phyloP scores from a whole-genome alignment of 2,797 vertebrate genomes.

The Sebastiscus albofasciatus region DNA sequence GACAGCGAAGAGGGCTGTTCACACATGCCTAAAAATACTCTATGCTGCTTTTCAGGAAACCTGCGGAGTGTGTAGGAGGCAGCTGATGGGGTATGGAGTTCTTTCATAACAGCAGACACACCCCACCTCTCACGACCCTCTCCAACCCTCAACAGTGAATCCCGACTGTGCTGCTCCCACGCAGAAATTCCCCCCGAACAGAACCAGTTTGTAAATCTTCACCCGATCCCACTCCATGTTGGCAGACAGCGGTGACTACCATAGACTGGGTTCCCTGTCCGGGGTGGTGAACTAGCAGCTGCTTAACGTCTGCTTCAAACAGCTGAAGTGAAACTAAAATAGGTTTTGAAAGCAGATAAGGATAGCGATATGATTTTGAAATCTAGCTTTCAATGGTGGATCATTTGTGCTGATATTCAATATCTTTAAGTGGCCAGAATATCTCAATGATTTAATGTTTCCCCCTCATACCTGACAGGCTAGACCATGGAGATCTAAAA shows the following conservation, averaged over 20 bases:
- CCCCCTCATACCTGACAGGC: neutral
- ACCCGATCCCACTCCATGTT: neutral
- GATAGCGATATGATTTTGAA: neutral
- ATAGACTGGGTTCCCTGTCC: conserved; percentile 4
- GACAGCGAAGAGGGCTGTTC: conserved; percentile 43
- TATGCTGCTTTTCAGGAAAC: conserved; percentile 73
- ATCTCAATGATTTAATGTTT: neutral
- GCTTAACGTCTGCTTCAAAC: conserved; percentile 14
- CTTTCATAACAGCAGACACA: conserved; percentile 13
- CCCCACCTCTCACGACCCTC: conserved; percentile 17
- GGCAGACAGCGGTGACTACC: neutral
- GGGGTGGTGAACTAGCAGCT: neutral
- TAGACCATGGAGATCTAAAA: neutral
- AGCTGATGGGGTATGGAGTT: conserved; percentile 42
- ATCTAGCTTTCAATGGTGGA: neutral
- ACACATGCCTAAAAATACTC: conserved; percentile 71
- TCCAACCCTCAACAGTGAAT: conserved; percentile 3
- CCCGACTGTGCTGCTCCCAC: conserved; percentile 12
- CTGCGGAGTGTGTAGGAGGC: conserved; percentile 60
- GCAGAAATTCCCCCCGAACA: conserved; percentile 13
- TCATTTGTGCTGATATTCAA: neutral
- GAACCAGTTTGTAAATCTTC: conserved; percentile 18
- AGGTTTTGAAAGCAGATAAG: neutral
- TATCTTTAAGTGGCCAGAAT: neutral
- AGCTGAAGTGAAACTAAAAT: conserved; percentile 12